Evolutionary conservation across 2,113 vertebrate species (phyloP).

Genomic region (Lota lota): DNA sequence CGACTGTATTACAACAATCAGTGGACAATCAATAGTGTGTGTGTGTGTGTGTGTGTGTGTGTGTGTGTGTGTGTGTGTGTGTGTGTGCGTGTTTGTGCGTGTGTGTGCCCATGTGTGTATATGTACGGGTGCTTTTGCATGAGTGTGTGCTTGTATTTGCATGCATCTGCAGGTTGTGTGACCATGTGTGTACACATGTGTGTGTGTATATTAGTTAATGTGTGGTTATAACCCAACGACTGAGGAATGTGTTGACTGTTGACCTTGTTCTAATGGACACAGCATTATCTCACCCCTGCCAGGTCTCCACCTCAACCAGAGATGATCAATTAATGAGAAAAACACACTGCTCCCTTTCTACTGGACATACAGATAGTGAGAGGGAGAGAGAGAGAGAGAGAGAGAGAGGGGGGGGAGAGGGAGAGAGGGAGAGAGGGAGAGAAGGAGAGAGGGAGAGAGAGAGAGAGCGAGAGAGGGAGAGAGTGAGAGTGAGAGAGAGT

Average conservation of each 20-base stretch:
- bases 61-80: constrained; percentile 18
- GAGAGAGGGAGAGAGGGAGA: not conserved
- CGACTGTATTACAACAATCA: constrained; percentile 22
- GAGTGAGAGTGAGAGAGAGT: not conserved
- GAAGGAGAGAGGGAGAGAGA: not conserved
- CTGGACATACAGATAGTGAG: not conserved
- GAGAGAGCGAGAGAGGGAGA: not conserved
- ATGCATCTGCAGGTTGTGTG: not conserved
- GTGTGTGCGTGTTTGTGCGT: constrained; percentile 7
- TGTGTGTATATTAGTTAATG: constrained; percentile 56
- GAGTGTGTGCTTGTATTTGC: not conserved
- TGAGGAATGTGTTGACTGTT: constrained; percentile 73
- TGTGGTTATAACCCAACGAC: constrained; percentile 69
- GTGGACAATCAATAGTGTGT: constrained; percentile 15
- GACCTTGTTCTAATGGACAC: constrained; percentile 72
- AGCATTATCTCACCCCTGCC: constrained; percentile 55
- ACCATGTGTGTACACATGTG: not conserved
- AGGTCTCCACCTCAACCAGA: constrained; percentile 10
- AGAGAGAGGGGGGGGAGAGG: too few species aligned
- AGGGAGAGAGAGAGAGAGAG: too few species aligned
- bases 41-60: constrained; percentile 18
- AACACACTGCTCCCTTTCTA: constrained; percentile 48
- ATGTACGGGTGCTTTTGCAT: too few species aligned
- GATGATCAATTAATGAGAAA: constrained; percentile 70
- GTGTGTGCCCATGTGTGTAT: constrained; percentile 51